Base-by-base conservation (phyloP, 1,140 invertebrate genomes). In the Drosophila subpulchrella region DNA sequence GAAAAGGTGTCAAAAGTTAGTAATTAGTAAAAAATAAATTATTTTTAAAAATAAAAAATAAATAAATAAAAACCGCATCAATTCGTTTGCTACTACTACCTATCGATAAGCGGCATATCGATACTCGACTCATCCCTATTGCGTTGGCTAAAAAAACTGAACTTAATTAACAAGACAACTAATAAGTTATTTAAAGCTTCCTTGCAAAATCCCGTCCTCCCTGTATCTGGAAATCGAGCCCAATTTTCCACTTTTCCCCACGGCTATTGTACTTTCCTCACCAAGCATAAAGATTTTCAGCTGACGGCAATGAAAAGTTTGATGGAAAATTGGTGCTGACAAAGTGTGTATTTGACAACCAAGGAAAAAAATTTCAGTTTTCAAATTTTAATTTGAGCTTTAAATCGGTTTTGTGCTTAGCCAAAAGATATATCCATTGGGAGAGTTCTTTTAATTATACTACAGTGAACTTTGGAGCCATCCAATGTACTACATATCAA, bases 341-440 rank as follows among this genome's bases (percentile, higher is more conserved):
- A 63, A 63, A 63, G 60, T 63, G 38, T 63, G 55, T 63, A 63
- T 61, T 63, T 63, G 60, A 34, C n/a, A 48, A 38, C 17, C 42
- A 66, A 67, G 34, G 36, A 42, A 38, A 38, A 38, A 67, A 11
- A 32, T 57, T 36, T 34, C 24, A 12, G 46, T 15, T 65, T 51
- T 48, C 32, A 17, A 51, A 41, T 36, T 65, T 51, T 27, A 27
- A 53, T 66, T 51, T 27, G 46, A 34, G 65, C 60, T 66, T 66
- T 5, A 10, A 12, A 34, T 30, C 8, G 5, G 2, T 13, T 34
- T 41, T 6, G 38, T 20, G 13, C 24, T n/a, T 2, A 6, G 39
- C 12, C 2, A 5, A 32, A 32, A 50, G 4, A 30, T 15, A 17
- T 12, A 4, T 3, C 1, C 27, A 32, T 4, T n/a, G 7, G 24